Evolutionary conservation across 2,797 vertebrate genomes (phyloP), one percentile per base, ranked within the genome.

Genomic region (Sebastes cheni): DNA sequence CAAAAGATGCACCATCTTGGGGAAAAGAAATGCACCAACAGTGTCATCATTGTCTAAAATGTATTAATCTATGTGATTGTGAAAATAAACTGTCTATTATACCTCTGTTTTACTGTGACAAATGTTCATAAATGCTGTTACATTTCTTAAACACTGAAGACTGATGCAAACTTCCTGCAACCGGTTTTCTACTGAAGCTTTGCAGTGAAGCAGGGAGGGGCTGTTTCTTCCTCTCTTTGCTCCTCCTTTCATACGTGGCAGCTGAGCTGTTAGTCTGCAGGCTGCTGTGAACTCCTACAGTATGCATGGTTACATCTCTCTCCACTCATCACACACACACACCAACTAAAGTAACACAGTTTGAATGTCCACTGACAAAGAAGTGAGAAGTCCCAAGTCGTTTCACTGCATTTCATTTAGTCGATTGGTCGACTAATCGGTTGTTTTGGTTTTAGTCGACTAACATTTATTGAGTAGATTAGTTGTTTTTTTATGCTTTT

Each of bases 161-260:
- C 58, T 66, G 85, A 80, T 68, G 81, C 83, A 78, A 81, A 86
- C 65, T 30, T 52, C 23, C 10, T 69, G 66, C 61, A 71, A 64
- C 25, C 5, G 4, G 8, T 25, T 68, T 68, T 8, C 1, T 2
- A 14, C 14, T 30, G 55, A 27, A 7, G 50, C 59, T 7, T 34
- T 5, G 16, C 39, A 2, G 60, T 1, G 39, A 14, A 42, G 22
- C 25, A 67, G 79, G 89, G 85, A 83, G 86, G 86, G 67, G 76
- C 65, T 18, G 72, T 27, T 65, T 8, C 58, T 14, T 25, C 54
- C 54, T 25, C 56, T 8, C 2, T 22, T 82, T 4, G 87, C 92
- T 86, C 94, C 92, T 93, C 94, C 92, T 87, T 88, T 91, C 94
- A 92, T 95, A 95, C 94, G 94, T 95, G 94, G 94, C 94, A 95